Evolutionary conservation across 2,113 vertebrate species (phyloP).

Genomic region (Ceratotherium simum): DNA sequence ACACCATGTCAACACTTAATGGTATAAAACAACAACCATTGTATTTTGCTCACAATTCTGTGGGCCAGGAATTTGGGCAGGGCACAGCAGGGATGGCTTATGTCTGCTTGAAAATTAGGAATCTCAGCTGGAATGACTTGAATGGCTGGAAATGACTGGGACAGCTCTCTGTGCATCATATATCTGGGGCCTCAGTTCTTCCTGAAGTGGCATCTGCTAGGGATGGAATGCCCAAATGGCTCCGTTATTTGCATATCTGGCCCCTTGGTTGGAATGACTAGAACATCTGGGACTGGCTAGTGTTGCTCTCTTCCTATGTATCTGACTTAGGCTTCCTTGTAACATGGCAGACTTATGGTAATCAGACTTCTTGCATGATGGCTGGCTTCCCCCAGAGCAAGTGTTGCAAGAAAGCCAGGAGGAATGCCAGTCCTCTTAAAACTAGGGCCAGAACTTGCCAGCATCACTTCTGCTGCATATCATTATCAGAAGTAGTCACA

Average conservation of each 20-base stretch:
- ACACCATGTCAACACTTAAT: not conserved
- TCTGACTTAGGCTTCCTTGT: not conserved
- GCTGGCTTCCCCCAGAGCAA: not conserved
- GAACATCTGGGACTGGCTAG: not conserved
- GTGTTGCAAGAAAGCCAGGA: not conserved
- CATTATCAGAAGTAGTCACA: not conserved
- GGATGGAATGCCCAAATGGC: not conserved
- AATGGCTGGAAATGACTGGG: not conserved
- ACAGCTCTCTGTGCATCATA: not conserved
- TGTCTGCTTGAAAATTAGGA: not conserved
- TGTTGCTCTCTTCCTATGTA: not conserved
- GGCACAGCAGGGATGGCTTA: not conserved
- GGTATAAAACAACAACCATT: not conserved
- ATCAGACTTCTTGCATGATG: not conserved
- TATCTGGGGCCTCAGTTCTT: not conserved
- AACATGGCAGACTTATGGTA: not conserved
- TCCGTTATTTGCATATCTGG: not conserved
- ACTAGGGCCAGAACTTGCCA: not conserved
- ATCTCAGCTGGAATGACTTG: not conserved
- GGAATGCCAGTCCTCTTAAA: conserved; percentile 24
- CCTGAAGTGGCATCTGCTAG: not conserved
- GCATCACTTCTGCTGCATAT: not conserved
- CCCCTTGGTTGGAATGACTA: not conserved
- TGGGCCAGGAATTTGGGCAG: not conserved
- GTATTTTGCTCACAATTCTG: not conserved